Evolutionary conservation across 2,797 vertebrate genomes (phyloP).

Genomic region (Microcaecilia unicolor): DNA sequence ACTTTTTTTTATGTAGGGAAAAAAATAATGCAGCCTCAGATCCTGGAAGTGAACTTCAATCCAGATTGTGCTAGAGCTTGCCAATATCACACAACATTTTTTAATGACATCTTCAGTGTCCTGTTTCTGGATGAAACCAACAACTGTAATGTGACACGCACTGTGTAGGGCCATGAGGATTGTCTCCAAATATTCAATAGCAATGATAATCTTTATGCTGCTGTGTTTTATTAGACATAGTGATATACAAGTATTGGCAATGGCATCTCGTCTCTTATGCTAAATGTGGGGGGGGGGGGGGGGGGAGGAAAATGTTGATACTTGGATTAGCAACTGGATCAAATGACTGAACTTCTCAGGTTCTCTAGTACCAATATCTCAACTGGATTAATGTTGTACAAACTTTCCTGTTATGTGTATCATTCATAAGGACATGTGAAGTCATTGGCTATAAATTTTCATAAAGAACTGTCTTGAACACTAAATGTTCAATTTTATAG

Average conservation of each 20-base stretch:
- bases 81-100: slow-evolving; percentile 81
- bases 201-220: too few relatives aligned
- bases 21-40: slow-evolving; percentile 77
- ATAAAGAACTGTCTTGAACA: background rate
- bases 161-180: slow-evolving; percentile 46
- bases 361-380: slow-evolving; percentile 1
- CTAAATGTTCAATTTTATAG: too few relatives aligned
- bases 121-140: slow-evolving; percentile 73
- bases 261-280: too few relatives aligned
- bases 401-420: slow-evolving; percentile 9
- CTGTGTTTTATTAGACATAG: too few relatives aligned
- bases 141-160: slow-evolving; percentile 58
- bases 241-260: too few relatives aligned
- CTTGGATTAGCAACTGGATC: slow-evolving; percentile 6
- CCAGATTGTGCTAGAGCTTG: slow-evolving; percentile 88
- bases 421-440: slow-evolving; percentile 1
- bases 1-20: slow-evolving; percentile 53
- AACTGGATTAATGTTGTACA: slow-evolving; percentile 1
- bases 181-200: too few relatives aligned
- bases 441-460: background rate
- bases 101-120: slow-evolving; percentile 85
- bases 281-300: background rate
- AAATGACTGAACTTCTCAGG: slow-evolving; percentile 2
- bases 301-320: background rate
- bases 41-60: slow-evolving; percentile 89